Base-by-base conservation (phyloP, 2,797 vertebrate species). In the Hephaestus fuliginosus region DNA sequence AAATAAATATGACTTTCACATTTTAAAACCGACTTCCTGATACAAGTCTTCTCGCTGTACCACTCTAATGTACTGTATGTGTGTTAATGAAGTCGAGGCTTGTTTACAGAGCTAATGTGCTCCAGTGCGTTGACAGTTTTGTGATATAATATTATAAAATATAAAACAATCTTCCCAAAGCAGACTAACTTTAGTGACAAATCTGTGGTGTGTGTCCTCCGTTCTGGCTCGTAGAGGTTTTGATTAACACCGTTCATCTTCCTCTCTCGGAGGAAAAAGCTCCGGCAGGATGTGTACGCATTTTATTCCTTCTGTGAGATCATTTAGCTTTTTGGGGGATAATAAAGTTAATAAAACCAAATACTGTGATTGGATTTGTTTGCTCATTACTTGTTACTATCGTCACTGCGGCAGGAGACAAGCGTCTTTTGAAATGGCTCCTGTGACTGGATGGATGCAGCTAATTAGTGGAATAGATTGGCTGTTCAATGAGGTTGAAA, bases 391-490 rank as follows among this genome's bases (percentile, higher is more conserved):
- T 78, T 51, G 51, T 52, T 72, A 12, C 46, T 13, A 56, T 78
- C 44, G 2, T 56, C 77, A 44, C 17, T 7, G 80, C 72, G 28
- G 51, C 61, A 67, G 48, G 55, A 67, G 44, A 71, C 12, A 4
- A 39, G 33, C 20, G 13, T 5, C 39, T 71, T 58, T 60, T 60
- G 10, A 81, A 64, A 66, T 7, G 25, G 48, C 65, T 53, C 25
- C 46, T 0, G 5, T 46, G 25, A 74, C 61, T 17, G 36, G 70
- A 82, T 61, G 56, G 48, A 81, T 70, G 69, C 11, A 2, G 5
- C 43, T 82, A 77, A 83, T 90, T 82, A 86, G 74, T 60, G 30
- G 20, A 77, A 77, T 39, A 82, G 67, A 86, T 84, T 72, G 78
- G 18, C 70, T 80, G 72, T 43, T 86, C 43, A 81, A 39, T 60